These are phyloP conservation scores for Aphaenogaster ashmeadi DNA, from an alignment of 1,140 invertebrate species.

Conservation along the genomic window DNA sequence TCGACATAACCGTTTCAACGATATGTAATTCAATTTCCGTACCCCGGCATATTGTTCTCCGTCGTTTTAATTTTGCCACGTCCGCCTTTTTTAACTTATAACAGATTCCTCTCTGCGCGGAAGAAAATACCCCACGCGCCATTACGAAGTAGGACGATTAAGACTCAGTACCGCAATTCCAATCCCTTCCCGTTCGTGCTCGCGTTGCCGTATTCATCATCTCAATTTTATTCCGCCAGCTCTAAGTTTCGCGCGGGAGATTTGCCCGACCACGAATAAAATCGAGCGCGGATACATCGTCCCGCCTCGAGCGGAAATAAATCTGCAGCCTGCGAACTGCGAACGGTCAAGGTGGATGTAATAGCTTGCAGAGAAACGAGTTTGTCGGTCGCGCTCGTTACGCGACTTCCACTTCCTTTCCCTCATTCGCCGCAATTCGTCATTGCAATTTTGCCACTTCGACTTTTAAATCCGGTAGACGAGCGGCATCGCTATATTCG, in stretches of 20 bases:
- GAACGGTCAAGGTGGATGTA: constrained; percentile 36
- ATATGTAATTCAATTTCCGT: constrained; percentile 33
- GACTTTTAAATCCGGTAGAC: constrained; percentile 49
- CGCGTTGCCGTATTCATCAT: constrained; percentile 41
- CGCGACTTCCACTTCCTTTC: constrained; percentile 39
- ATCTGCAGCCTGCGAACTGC: constrained; percentile 42
- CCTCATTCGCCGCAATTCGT: constrained; percentile 21
- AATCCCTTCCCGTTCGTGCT: constrained; percentile 42
- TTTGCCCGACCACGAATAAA: constrained; percentile 62
- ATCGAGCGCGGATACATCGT: constrained; percentile 43
- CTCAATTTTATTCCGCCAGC: constrained; percentile 53
- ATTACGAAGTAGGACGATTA: constrained; percentile 51
- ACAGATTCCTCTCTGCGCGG: constrained; percentile 24
- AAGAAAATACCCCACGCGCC: constrained; percentile 8
- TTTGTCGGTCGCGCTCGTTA: constrained; percentile 24
- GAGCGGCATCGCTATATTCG: constrained; percentile 9
- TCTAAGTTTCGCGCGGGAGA: constrained; percentile 53
- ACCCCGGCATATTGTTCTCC: not conserved
- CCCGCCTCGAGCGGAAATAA: constrained; percentile 54
- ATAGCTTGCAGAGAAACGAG: not conserved
- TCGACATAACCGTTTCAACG: not conserved
- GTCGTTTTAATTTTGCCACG: constrained; percentile 31
- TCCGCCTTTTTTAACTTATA: constrained; percentile 31
- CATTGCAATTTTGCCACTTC: constrained; percentile 43
- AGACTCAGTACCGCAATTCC: constrained; percentile 47